phyloP scores from a whole-genome alignment of 2,888 invertebrate species.

The Creontiades dilutus region DNA sequence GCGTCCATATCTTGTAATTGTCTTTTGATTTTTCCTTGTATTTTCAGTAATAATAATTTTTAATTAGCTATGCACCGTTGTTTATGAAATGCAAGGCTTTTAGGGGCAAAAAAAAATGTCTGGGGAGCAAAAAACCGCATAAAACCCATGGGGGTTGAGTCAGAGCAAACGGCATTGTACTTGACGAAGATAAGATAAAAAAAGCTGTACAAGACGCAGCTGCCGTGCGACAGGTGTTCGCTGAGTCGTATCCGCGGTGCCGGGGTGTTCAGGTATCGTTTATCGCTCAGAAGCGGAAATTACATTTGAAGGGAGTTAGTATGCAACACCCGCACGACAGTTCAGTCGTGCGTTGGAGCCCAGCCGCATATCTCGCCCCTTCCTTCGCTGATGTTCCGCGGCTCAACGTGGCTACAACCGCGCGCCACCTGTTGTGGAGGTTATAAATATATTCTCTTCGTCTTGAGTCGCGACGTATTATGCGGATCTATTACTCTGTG shows the following conservation, averaged over 20 bases:
- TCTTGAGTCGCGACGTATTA: background rate
- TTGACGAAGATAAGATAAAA: conserved; percentile 3
- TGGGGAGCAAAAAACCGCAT: too few species aligned
- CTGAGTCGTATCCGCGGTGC: background rate
- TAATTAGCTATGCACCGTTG: too few species aligned
- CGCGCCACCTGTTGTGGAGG: background rate
- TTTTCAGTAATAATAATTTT: too few species aligned
- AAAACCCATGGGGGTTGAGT: too few species aligned
- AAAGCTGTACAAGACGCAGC: background rate
- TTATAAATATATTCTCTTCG: background rate
- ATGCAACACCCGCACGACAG: conserved; percentile 46
- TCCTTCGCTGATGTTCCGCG: background rate
- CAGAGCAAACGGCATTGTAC: background rate
- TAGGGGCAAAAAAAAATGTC: too few species aligned
- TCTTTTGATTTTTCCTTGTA: too few species aligned
- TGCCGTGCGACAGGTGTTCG: background rate
- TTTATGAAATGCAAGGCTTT: too few species aligned
- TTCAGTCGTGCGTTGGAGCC: conserved; percentile 13
- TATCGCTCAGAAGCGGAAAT: conserved; percentile 1
- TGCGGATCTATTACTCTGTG: too few species aligned
- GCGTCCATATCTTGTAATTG: too few species aligned
- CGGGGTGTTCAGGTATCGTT: background rate
- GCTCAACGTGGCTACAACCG: background rate
- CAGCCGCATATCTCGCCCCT: conserved; percentile 1
- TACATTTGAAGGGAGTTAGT: background rate